These are phyloP conservation scores for Agrochola macilenta DNA, from an alignment of 2,888 invertebrate species.

Conservation along the genomic window DNA sequence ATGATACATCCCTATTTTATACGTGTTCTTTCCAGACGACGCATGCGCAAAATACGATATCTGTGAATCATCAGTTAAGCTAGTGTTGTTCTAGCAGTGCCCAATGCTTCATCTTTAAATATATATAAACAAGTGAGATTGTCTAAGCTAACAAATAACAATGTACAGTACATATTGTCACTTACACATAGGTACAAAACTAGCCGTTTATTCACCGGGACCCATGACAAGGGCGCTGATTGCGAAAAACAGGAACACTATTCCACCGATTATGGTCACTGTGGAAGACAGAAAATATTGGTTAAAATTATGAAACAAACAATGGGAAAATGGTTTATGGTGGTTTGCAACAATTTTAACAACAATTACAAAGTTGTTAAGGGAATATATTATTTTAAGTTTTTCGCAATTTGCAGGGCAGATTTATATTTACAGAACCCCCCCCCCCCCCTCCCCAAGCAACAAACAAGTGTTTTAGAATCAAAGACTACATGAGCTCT, in stretches of 20 bases:
- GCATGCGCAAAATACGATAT: neutral
- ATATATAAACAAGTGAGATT: slow-evolving; percentile 65
- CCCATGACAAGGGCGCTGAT: slow-evolving; percentile 97
- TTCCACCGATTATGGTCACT: slow-evolving; percentile 99
- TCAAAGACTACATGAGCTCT: too few species aligned
- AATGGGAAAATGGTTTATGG: neutral
- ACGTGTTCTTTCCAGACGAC: neutral
- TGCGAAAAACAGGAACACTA: slow-evolving; percentile 98
- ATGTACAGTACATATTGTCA: slow-evolving; percentile 77
- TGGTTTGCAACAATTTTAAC: neutral
- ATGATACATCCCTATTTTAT: too few species aligned
- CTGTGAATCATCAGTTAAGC: slow-evolving; percentile 27
- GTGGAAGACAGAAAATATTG: slow-evolving; percentile 84
- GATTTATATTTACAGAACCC: too few species aligned
- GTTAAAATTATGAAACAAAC: neutral
- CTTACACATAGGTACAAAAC: slow-evolving; percentile 72
- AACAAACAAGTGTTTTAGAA: too few species aligned
- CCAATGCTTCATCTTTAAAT: slow-evolving; percentile 29
- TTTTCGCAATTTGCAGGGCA: neutral
- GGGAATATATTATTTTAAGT: neutral
- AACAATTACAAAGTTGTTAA: neutral
- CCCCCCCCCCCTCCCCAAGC: too few species aligned
- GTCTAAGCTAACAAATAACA: slow-evolving; percentile 67
- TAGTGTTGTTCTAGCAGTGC: slow-evolving; percentile 42
- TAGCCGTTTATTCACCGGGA: slow-evolving; percentile 90